Percentiles rank a stretch among this genome's conserved stretches.
Conservation (phyloP, 2,888 invertebrate genomes). For the Tineola bisselliella region DNA sequence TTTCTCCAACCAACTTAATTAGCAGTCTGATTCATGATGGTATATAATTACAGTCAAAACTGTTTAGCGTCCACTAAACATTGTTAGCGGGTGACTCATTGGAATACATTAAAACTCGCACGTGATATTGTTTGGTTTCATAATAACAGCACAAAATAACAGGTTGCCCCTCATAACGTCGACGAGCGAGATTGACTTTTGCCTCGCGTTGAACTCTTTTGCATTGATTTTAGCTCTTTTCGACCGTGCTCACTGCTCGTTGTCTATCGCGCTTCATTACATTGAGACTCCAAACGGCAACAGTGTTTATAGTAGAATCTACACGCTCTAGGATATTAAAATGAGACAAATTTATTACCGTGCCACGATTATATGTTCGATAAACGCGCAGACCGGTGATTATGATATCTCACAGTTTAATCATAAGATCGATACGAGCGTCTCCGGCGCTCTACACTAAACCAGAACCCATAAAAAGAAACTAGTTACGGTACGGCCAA, state of each 20-base stretch:
- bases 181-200: slow-evolving; percentile 44
- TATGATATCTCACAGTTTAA: slow-evolving; percentile 64
- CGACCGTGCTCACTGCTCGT: slow-evolving; percentile 25
- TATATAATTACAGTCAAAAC: slow-evolving; percentile 63
- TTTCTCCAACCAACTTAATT: slow-evolving; percentile 54
- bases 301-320: slow-evolving; percentile 41
- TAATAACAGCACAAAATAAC: slow-evolving; percentile 52
- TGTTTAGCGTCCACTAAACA: slow-evolving; percentile 55
- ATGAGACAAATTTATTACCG: slow-evolving; percentile 66
- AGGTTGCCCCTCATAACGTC: slow-evolving; percentile 44
- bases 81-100: slow-evolving; percentile 45
- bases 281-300: slow-evolving; percentile 40
- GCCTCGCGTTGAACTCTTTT: slow-evolving; percentile 59
- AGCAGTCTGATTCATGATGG: slow-evolving; percentile 49
- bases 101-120: slow-evolving; percentile 35
- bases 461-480: slow-evolving; percentile 66
- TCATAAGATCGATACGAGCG: slow-evolving; percentile 62
- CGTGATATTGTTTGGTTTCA: slow-evolving; percentile 59
- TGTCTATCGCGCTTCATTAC: slow-evolving; percentile 29
- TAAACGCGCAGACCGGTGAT: slow-evolving; percentile 66
- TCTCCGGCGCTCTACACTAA: slow-evolving; percentile 58
- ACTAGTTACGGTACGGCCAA: slow-evolving; percentile 53
- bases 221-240: slow-evolving; percentile 22
- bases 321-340: slow-evolving; percentile 61
- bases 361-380: slow-evolving; percentile 61